Base-by-base conservation (phyloP, 1,140 invertebrate genomes). In the Caenorhabditis brenneri region DNA sequence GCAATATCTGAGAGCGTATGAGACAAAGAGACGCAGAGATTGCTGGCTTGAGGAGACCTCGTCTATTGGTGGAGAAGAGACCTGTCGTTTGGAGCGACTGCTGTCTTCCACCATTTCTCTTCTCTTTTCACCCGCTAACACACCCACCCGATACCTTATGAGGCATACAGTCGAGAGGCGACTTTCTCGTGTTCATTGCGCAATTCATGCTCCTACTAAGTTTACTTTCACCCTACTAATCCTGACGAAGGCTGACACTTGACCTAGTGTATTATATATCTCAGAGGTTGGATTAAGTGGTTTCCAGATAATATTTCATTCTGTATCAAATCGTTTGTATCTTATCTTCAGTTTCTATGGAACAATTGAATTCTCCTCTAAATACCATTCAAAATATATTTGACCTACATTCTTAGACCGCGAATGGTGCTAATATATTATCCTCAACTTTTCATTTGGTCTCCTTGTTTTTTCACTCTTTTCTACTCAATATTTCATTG, bases 131-230 rank as follows among this genome's bases (percentile, higher is more conserved):
- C 36, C 10, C 19, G 19, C 65, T 74, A 74, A 74, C 33, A 74
- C 36, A 74, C 65, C n/a, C 65, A 42, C 65, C 36, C 65, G 36
- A 74, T 74, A 42, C 65, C 65, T 74, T 74, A 74, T 74, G 65
- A 74, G 65, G 65, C 65, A 42, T 74, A 42, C 65, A 74, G 65
- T 74, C 36, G 36, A n/a, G 65, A 42, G n/a, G 42, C 22, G 65
- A 46, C 36, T 74, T 22, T 24, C n/a, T 42, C 58, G 29, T 65
- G 58, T 39, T 65, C 19, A 42, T 74, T 74, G n/a, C 65, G 65
- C 15, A 74, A 74, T 7, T 74, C n/a, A n/a, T 24, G n/a, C 36
- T 74, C 65, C 24, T 16, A 6, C n/a, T 58, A 3, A 19, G 29
- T 36, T 74, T 46, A 15, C 22, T 42, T n/a, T 42, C 29, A 19